Conservation (phyloP, 2,113 vertebrate species). For the Semnornis frantzii region DNA sequence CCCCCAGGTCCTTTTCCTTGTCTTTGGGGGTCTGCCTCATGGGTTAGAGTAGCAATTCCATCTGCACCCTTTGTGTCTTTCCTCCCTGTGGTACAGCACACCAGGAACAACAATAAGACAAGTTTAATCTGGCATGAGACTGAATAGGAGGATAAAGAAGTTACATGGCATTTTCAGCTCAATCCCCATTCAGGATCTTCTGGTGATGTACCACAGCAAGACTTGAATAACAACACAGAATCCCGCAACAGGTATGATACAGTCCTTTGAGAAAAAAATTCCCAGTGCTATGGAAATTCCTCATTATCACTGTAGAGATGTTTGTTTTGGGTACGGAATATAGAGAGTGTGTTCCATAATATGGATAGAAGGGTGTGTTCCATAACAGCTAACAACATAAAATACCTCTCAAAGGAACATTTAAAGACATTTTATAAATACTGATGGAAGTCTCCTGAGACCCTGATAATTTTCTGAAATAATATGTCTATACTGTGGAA, state of each 20-base stretch:
- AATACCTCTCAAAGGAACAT: neutral
- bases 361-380: neutral
- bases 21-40: neutral
- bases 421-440: conserved; percentile 16
- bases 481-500: neutral
- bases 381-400: neutral
- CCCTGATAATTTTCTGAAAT: neutral
- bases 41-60: neutral
- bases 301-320: neutral
- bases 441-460: neutral
- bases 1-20: too few relatives aligned
- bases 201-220: neutral
- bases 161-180: neutral
- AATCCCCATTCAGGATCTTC: neutral
- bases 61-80: neutral
- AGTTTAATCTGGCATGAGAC: neutral
- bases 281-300: neutral
- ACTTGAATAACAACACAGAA: neutral
- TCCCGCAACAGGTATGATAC: accelerated
- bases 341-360: neutral
- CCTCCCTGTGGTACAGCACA: neutral
- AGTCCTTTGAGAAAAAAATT: neutral
- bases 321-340: neutral
- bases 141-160: neutral
- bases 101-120: neutral